Conservation (phyloP, 2,113 vertebrate genomes). For the Forbesichthys agassizii region DNA sequence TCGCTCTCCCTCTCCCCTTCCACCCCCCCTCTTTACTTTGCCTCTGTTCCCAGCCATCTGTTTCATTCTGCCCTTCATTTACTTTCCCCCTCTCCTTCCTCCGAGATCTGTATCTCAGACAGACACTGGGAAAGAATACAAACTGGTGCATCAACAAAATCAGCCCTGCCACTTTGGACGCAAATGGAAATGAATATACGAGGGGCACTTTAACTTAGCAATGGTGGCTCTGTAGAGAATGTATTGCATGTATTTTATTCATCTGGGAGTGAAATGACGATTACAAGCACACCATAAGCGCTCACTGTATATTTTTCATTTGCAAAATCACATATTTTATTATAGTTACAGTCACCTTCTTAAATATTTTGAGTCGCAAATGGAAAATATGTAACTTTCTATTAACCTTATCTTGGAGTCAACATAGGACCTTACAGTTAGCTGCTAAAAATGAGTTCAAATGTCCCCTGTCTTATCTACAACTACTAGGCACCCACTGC, state of each 20-base stretch:
- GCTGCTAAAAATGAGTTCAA: no score
- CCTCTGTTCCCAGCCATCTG: not conserved
- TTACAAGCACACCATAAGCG: not conserved
- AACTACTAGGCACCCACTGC: no score
- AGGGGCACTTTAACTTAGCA: not conserved
- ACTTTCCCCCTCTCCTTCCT: not conserved
- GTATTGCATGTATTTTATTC: conserved; percentile 13
- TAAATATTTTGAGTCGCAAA: no score
- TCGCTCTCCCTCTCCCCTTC: not conserved
- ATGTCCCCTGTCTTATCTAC: no score
- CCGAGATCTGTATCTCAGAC: conserved; percentile 16
- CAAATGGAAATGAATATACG: conserved; percentile 4
- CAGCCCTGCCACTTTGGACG: not conserved
- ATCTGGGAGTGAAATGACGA: conserved; percentile 21
- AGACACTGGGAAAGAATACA: conserved; percentile 34
- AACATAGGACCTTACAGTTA: no score
- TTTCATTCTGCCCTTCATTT: not conserved
- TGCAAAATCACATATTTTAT: not conserved
- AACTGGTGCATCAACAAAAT: conserved; percentile 19
- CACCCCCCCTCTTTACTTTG: no score
- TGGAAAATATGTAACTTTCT: no score
- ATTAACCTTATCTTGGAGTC: no score
- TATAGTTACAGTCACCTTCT: no score
- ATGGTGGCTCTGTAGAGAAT: not conserved
- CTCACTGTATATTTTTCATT: not conserved